phyloP scores from a whole-genome alignment of 2,888 invertebrate genomes.

The Trissolcus brochymenae region DNA sequence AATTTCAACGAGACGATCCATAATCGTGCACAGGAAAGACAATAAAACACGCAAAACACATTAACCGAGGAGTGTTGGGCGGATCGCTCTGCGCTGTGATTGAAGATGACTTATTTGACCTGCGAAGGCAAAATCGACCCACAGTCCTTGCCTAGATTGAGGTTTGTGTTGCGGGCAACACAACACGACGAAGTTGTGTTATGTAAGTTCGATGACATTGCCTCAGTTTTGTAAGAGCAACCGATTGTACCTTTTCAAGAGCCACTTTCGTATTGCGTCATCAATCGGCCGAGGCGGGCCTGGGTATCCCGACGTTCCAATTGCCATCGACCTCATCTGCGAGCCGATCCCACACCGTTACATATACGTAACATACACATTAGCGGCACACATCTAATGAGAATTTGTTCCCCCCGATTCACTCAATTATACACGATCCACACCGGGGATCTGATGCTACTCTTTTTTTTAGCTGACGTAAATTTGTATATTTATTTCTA shows the following conservation, averaged over 20 bases:
- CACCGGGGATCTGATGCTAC: constrained; percentile 36
- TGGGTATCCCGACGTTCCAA: constrained; percentile 47
- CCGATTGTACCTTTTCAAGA: constrained; percentile 52
- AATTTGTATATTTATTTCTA: constrained; percentile 36
- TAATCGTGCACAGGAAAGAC: too few relatives aligned
- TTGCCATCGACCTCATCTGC: constrained; percentile 59
- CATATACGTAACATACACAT: constrained; percentile 54
- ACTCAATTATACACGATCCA: constrained; percentile 47
- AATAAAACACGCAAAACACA: too few relatives aligned
- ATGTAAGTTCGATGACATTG: constrained; percentile 70
- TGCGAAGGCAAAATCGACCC: constrained; percentile 16
- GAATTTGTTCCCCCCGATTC: constrained; percentile 40
- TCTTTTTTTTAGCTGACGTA: constrained; percentile 34
- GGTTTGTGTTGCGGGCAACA: constrained; percentile 15
- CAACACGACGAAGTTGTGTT: constrained; percentile 42
- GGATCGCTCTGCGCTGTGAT: neutral
- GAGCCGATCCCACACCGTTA: constrained; percentile 57
- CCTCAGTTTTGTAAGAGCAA: constrained; percentile 61
- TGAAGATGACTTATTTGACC: constrained; percentile 21
- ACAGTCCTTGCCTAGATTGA: constrained; percentile 39
- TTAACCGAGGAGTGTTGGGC: too few relatives aligned
- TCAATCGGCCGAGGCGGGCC: constrained; percentile 48
- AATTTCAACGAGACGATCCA: too few relatives aligned
- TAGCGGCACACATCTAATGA: constrained; percentile 50
- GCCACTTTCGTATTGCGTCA: constrained; percentile 63